Percentiles rank a stretch among this genome's conserved stretches.
These are phyloP conservation scores for Corythoichthys intestinalis DNA, from an alignment of 2,113 vertebrate species.

Conservation along the genomic window DNA sequence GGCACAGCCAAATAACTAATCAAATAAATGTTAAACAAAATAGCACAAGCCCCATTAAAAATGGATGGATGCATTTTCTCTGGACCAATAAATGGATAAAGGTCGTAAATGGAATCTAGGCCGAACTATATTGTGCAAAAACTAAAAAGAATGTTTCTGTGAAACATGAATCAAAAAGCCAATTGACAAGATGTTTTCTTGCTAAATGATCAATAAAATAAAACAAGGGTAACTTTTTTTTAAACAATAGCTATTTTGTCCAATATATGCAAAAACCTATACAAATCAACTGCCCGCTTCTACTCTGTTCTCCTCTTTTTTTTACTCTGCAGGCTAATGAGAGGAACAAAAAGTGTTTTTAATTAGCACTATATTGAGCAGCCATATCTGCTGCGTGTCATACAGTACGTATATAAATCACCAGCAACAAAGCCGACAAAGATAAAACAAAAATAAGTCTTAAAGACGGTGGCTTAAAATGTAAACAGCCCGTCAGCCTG, in stretches of 20 bases:
- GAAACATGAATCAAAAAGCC: background rate
- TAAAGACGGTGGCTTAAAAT: constrained; percentile 12
- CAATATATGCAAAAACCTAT: constrained; percentile 56
- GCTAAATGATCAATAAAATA: background rate
- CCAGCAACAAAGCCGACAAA: constrained; percentile 37
- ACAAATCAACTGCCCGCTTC: constrained; percentile 12
- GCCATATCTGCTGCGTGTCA: constrained; percentile 36
- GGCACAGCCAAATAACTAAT: too few relatives aligned
- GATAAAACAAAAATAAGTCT: constrained; percentile 3
- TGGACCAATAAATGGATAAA: background rate
- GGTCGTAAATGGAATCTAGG: background rate
- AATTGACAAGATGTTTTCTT: background rate
- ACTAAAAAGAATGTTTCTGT: background rate
- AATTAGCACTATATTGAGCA: constrained; percentile 55
- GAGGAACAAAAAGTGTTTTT: constrained; percentile 57
- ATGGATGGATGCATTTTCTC: too few relatives aligned
- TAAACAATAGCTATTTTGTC: constrained; percentile 35
- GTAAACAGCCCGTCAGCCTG: constrained; percentile 35
- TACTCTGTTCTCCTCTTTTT: constrained; percentile 4
- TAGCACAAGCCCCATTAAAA: too few relatives aligned
- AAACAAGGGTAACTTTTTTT: background rate
- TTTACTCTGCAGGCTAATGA: constrained; percentile 31
- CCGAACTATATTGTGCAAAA: background rate
- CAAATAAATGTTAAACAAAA: too few relatives aligned
- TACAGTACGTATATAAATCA: constrained; percentile 19